These are phyloP conservation scores for Lethrus apterus DNA, from an alignment of 1,140 invertebrate genomes.

Conservation along the genomic window DNA sequence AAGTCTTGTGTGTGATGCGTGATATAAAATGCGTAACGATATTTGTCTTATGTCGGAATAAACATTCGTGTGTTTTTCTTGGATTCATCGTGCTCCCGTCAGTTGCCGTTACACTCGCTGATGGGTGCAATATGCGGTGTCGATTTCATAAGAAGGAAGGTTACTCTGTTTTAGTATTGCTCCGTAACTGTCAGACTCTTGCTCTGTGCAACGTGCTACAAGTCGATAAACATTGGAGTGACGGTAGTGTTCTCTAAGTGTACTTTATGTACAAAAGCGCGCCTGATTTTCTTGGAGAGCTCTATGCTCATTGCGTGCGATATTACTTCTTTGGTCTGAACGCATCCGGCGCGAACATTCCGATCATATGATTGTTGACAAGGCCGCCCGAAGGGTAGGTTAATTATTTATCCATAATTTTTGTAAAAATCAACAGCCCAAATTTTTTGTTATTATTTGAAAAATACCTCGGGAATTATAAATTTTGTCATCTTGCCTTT, in stretches of 20 bases:
- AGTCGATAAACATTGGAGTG: conserved; percentile 34
- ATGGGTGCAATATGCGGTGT: conserved; percentile 26
- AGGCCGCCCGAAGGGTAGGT: too few relatives aligned
- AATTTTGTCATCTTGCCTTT: too few relatives aligned
- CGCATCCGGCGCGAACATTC: conserved; percentile 7
- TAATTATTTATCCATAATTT: background rate
- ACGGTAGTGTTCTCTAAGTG: conserved; percentile 20
- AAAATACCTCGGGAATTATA: too few relatives aligned
- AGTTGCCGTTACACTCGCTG: conserved; percentile 30
- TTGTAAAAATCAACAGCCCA: background rate
- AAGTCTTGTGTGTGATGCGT: conserved; percentile 13
- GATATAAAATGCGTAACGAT: conserved; percentile 14
- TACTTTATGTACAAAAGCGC: conserved; percentile 17
- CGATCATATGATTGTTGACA: conserved; percentile 6
- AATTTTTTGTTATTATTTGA: too few relatives aligned
- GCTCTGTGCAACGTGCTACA: conserved; percentile 38
- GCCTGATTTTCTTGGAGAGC: conserved; percentile 12
- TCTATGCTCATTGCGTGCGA: conserved; percentile 7
- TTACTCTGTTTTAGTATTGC: conserved; percentile 33
- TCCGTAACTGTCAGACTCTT: conserved; percentile 38
- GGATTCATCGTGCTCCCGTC: conserved; percentile 20
- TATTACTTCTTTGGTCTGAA: conserved; percentile 9
- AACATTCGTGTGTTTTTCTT: conserved; percentile 1
- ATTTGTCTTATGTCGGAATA: too few relatives aligned
- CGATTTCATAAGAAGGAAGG: conserved; percentile 31